phyloP scores from a whole-genome alignment of 2,113 vertebrate species.

The Hemiprocne comata region DNA sequence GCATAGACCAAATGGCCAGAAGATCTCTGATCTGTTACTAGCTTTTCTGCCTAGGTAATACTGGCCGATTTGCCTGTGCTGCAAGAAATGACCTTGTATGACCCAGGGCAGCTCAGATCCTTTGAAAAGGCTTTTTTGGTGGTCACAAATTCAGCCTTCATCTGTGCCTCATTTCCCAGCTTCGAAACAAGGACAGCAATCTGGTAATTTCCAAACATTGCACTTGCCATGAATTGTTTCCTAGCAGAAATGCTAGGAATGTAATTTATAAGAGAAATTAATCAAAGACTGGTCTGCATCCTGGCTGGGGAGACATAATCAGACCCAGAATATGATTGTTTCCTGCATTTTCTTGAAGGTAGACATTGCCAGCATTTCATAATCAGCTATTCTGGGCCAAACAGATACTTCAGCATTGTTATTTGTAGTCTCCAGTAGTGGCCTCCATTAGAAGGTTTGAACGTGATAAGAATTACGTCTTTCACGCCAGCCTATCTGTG shows the following conservation, averaged over 20 bases:
- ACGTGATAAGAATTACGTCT: constrained; percentile 2
- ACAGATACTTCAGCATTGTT: constrained; percentile 28
- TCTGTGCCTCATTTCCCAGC: neutral
- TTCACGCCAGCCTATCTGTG: constrained; percentile 21
- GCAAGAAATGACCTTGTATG: neutral
- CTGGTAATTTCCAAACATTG: neutral
- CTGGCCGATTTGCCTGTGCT: neutral
- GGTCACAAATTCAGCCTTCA: neutral
- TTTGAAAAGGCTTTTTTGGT: neutral
- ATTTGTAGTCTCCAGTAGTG: constrained; percentile 3
- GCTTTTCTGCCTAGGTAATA: neutral
- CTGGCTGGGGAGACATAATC: constrained; percentile 22
- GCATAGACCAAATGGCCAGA: neutral
- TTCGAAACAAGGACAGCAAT: neutral
- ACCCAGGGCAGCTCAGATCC: neutral
- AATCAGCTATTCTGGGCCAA: constrained; percentile 34
- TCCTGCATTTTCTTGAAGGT: constrained; percentile 39
- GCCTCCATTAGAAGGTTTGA: constrained; percentile 10
- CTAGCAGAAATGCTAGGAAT: constrained; percentile 25
- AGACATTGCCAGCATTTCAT: constrained; percentile 32
- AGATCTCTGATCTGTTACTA: neutral
- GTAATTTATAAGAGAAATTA: constrained; percentile 42
- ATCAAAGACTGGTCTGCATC: constrained; percentile 39
- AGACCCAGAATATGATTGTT: constrained; percentile 15
- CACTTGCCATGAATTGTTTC: neutral